A percentile compares a stretch with the other conserved stretches of the same genome.
Evolutionary conservation across 2,113 vertebrate species (phyloP).

Genomic region (Cathartes aura): DNA sequence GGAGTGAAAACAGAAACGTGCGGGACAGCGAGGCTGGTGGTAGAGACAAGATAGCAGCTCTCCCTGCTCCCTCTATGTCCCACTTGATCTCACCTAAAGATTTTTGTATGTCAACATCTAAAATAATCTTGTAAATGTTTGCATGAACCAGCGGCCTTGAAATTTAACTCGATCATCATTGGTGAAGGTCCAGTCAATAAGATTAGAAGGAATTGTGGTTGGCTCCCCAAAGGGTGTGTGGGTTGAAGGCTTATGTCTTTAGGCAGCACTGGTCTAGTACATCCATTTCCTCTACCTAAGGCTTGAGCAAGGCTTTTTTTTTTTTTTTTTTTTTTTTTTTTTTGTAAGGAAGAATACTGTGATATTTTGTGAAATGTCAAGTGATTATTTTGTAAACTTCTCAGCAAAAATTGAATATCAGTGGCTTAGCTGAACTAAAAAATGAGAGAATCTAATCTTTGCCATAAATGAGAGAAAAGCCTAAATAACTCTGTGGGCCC

Average conservation of each 20-base stretch:
- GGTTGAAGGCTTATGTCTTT: not conserved
- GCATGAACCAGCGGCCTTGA: not conserved
- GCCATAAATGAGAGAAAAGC: not conserved
- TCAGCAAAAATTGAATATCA: not conserved
- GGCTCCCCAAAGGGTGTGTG: not conserved
- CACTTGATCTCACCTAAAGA: not conserved
- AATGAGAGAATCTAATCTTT: not conserved
- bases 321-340: not conserved
- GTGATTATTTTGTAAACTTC: constrained; percentile 2
- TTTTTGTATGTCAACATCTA: not conserved
- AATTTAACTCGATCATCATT: fast-evolving
- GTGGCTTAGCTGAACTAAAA: not conserved
- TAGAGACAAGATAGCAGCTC: not conserved
- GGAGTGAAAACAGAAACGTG: not conserved
- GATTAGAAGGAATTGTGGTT: not conserved
- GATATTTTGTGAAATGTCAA: constrained; percentile 42
- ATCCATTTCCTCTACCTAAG: not conserved
- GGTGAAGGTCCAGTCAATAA: not conserved
- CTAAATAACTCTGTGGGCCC: not conserved
- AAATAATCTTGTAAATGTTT: not conserved
- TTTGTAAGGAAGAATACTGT: not conserved
- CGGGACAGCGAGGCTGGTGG: not conserved
- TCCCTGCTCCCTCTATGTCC: not conserved
- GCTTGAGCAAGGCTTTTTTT: not conserved
- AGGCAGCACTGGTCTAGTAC: not conserved